Evolutionary conservation across 2,888 invertebrate species (phyloP).

Genomic region (Trimorus sp.): DNA sequence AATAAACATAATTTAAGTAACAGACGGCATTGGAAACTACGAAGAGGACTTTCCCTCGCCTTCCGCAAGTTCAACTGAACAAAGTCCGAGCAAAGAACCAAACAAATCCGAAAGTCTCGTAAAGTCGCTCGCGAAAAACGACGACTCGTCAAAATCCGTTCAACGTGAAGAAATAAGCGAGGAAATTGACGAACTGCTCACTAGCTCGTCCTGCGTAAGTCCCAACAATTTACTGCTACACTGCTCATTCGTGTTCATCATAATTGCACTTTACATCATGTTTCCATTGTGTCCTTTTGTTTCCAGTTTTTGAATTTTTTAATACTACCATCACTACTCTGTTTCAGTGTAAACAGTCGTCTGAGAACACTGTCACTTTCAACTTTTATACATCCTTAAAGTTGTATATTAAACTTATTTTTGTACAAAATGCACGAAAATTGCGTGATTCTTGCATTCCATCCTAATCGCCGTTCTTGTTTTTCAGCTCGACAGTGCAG

Average conservation of each 20-base stretch:
- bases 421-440: slow-evolving; percentile 16
- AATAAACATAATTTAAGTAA: slow-evolving; percentile 65
- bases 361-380: background rate
- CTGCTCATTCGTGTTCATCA: no score
- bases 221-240: no score
- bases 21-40: slow-evolving; percentile 75
- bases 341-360: no score
- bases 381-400: background rate
- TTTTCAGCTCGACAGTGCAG: slow-evolving; percentile 76
- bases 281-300: no score
- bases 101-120: slow-evolving; percentile 71
- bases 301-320: no score
- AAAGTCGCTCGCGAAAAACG: slow-evolving; percentile 69
- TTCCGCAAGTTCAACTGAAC: slow-evolving; percentile 78
- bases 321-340: no score
- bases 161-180: slow-evolving; percentile 78
- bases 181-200: slow-evolving; percentile 78
- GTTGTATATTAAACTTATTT: slow-evolving; percentile 36
- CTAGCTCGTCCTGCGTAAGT: slow-evolving; percentile 70
- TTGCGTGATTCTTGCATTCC: background rate
- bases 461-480: background rate
- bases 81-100: slow-evolving; percentile 76
- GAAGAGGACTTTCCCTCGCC: slow-evolving; percentile 79
- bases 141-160: slow-evolving; percentile 73
- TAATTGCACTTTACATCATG: no score